Conservation (phyloP, 2,797 vertebrate genomes). For the Anniella stebbinsi region DNA sequence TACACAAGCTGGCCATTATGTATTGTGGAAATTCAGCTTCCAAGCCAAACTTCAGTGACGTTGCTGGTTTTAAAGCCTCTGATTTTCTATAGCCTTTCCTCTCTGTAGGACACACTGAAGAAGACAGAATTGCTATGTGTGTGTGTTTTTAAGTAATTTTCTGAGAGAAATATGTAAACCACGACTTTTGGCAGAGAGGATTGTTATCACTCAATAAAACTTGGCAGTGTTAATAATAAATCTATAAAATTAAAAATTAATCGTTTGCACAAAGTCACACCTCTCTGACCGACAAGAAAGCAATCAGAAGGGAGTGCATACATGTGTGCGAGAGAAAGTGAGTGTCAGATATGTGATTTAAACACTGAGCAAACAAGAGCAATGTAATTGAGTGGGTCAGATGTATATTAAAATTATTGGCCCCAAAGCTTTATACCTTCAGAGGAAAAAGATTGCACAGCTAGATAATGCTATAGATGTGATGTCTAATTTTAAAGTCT, state of each 20-base stretch:
- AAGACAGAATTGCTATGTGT: constrained; percentile 40
- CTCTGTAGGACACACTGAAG: neutral
- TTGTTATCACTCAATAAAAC: constrained; percentile 56
- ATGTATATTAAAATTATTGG: constrained; percentile 50
- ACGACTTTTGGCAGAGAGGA: constrained; percentile 46
- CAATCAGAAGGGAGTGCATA: constrained; percentile 46
- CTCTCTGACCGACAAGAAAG: constrained; percentile 11
- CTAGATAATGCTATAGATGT: constrained; percentile 24
- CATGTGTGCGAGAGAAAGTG: neutral
- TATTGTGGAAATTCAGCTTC: neutral
- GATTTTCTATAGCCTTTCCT: neutral
- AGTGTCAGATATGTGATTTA: constrained; percentile 49
- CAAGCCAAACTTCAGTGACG: neutral
- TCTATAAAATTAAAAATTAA: constrained; percentile 27
- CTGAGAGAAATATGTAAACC: neutral
- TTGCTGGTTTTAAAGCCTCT: neutral
- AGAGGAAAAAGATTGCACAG: constrained; percentile 28
- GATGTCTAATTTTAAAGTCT: constrained; percentile 48
- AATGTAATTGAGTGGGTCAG: constrained; percentile 36
- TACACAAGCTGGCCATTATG: neutral
- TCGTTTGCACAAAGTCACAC: neutral
- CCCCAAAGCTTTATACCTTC: neutral
- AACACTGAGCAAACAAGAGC: constrained; percentile 41
- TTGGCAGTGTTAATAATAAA: constrained; percentile 60
- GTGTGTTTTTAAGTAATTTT: neutral